Conservation (phyloP, 2,888 invertebrate genomes). For the Dicyrtoma fusca region DNA sequence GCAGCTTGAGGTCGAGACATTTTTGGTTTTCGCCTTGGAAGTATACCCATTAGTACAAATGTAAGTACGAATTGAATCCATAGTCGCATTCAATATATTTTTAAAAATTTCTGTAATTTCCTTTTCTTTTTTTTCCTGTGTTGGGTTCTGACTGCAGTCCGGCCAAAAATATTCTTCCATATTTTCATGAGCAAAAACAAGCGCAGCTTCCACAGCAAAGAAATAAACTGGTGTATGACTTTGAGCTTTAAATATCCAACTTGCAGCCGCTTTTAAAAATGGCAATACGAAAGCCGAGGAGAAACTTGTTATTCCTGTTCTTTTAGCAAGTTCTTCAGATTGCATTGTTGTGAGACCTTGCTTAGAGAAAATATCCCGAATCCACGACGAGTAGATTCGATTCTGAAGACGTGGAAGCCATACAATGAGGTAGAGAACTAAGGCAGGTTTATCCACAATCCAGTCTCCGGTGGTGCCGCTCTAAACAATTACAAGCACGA, state of each 20-base stretch:
- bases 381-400: conserved; percentile 52
- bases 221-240: conserved; percentile 37
- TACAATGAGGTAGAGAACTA: conserved; percentile 49
- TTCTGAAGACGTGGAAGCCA: conserved; percentile 55
- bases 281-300: conserved; percentile 30
- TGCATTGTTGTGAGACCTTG: conserved; percentile 52
- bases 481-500: conserved; percentile 1
- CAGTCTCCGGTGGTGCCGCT: conserved; percentile 25
- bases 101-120: conserved; percentile 20
- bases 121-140: conserved; percentile 28
- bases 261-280: conserved; percentile 18
- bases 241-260: conserved; percentile 21
- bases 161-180: conserved; percentile 29
- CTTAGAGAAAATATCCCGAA: conserved; percentile 54
- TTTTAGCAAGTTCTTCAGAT: conserved; percentile 48
- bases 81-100: conserved; percentile 13
- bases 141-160: conserved; percentile 6
- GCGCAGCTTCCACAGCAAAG: conserved; percentile 50
- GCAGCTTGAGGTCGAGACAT: neutral
- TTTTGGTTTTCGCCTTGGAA: conserved; percentile 24
- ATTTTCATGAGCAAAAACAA: conserved; percentile 44
- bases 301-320: conserved; percentile 27
- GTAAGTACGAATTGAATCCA: conserved; percentile 36
- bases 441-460: conserved; percentile 41
- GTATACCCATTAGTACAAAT: conserved; percentile 42